Base-by-base conservation (phyloP, 2,888 invertebrate genomes). In the Auanema sp. region DNA sequence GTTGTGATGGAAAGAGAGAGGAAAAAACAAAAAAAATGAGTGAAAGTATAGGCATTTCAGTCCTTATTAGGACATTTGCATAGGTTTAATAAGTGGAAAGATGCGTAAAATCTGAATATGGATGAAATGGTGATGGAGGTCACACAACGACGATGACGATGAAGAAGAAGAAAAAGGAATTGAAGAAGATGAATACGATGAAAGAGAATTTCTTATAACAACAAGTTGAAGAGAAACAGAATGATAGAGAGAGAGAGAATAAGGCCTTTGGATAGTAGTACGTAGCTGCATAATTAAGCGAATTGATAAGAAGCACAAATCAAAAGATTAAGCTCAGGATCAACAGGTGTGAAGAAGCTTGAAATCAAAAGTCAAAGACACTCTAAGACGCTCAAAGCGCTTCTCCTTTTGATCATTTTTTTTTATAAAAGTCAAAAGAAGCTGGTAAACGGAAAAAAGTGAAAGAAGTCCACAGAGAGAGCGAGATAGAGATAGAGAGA, bases 321-420 rank as follows among this genome's bases (percentile, higher is more conserved):
- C 16, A 16, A 55, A 44, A 49, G 5, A 55, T 55, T 44, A 50
- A 55, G 41, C 10, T 40, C 18, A n/a, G 41, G 41, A 21, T 33
- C 23, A 16, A 42, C 24, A 33, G 41, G 24, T 56, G 25, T 56
- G 25, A 33, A 47, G 16, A 21, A 56, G n/a, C n/a, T n/a, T n/a
- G 33, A 24, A 54, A 16, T 18, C 23, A 18, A 54, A 54, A 54
- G 16, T 42, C 23, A 50, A 23, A 58, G 40, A 25, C 12, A 8
- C 24, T 43, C 14, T n/a, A 25, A 41, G 12, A 53, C 11, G 44
- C 2, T 25, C 12, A 25, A 14, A 41, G 14, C 40, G 40, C 51
- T 58, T 21, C 23, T 23, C 14, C 4, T 42, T 57, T 57, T 12
- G 50, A 3, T 53, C n/a, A 21, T 40, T 56, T 23, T 14, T 58